Percentiles rank a stretch among this genome's conserved stretches.
Conservation (phyloP, 2,113 vertebrate species). For the Hypanus sabinus region DNA sequence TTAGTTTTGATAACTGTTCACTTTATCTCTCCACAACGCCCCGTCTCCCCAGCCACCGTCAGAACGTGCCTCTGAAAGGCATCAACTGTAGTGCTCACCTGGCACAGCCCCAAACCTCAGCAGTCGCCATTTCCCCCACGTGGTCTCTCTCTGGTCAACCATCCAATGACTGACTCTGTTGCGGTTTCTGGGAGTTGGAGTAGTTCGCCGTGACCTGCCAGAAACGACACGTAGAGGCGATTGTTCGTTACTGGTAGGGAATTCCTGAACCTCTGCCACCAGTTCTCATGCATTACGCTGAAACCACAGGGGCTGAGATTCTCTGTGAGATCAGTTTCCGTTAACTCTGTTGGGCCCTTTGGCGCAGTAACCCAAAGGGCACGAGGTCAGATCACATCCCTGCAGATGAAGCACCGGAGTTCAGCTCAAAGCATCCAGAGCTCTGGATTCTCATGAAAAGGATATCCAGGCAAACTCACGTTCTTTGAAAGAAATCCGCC, state of each 20-base stretch:
- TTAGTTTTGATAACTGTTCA: neutral
- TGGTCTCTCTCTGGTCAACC: neutral
- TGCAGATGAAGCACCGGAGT: neutral
- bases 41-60: neutral
- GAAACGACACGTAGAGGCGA: too few relatives aligned
- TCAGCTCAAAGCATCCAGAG: neutral
- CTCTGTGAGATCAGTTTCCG: neutral
- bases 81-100: neutral
- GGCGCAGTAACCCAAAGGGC: neutral
- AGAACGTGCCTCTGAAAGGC: neutral
- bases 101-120: neutral
- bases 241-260: neutral
- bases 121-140: neutral
- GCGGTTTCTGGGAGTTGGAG: neutral
- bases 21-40: neutral
- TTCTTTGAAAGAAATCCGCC: neutral
- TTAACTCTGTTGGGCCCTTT: neutral
- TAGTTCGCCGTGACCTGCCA: neutral
- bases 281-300: neutral
- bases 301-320: slow-evolving; percentile 5
- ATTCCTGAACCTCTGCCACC: neutral
- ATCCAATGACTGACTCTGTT: neutral
- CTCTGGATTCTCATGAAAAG: neutral
- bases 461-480: neutral
- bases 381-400: neutral